Evolutionary conservation across 2,888 invertebrate genomes (phyloP).

Genomic region (Sericinus montela): DNA sequence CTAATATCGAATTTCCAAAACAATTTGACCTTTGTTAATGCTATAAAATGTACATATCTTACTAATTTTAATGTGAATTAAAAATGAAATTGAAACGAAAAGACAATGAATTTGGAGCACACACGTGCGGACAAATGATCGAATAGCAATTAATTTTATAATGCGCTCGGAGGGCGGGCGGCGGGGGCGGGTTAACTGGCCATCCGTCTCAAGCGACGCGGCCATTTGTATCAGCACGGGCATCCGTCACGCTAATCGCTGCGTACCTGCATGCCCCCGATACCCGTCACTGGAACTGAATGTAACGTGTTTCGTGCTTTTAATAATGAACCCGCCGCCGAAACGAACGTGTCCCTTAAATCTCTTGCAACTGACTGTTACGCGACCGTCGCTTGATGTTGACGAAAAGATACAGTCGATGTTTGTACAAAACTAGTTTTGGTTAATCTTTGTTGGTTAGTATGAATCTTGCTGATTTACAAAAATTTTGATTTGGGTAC

Average conservation of each 20-base stretch:
- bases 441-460: too few species aligned
- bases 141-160: constrained; percentile 57
- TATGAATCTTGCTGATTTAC: too few species aligned
- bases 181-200: constrained; percentile 31
- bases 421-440: background rate
- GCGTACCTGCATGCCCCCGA: constrained; percentile 48
- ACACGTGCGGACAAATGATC: constrained; percentile 36
- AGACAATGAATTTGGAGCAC: constrained; percentile 13
- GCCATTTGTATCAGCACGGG: constrained; percentile 59
- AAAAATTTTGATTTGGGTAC: too few species aligned
- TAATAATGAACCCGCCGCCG: constrained; percentile 8
- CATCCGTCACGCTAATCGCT: constrained; percentile 68
- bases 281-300: constrained; percentile 10
- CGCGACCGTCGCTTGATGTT: background rate
- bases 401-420: background rate
- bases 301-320: constrained; percentile 6
- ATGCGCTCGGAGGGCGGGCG: constrained; percentile 40
- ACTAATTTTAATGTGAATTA: background rate
- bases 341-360: constrained; percentile 5
- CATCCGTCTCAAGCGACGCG: constrained; percentile 60
- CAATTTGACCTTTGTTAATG: too few species aligned
- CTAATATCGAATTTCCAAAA: too few species aligned
- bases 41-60: too few species aligned
- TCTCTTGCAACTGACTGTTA: background rate
- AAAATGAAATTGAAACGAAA: background rate